Evolutionary conservation across 1,140 invertebrate genomes (phyloP), one percentile per base, ranked within the genome.

Genomic region (Apocrypta bakeri): DNA sequence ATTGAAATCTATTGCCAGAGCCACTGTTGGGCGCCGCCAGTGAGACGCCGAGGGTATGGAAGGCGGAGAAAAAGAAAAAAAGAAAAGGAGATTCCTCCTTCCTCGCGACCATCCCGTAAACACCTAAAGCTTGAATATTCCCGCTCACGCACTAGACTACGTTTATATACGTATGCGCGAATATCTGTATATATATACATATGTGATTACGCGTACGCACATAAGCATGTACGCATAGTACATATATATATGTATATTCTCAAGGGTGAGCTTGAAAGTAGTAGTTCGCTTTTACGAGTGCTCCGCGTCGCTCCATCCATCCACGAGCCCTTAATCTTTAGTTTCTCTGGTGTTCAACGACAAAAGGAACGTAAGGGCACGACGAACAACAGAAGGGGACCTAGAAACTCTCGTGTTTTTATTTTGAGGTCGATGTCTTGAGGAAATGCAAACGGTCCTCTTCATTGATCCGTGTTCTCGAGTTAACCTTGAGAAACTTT

Each of bases 1-100:
- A 80, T 80, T 37, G 79, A 73, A 80, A 71, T 80, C 42, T 61
- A 80, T 48, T 27, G 68, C 33, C 69, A 27, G 40, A 66, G 56
- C 33, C 33, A 9, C 33, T n/a, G n/a, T n/a, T n/a, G n/a, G 79
- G 79, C 69, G 69, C 68, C 66, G 79, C 56, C 69, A 74, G 79
- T 25, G 9, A 31, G 79, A 64, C 71, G 71, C 61, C 79, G 63
- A 21, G 31, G 63, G 68, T 1, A 17, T 37, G 21, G 71, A n/a
- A 24, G 33, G 37, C 1, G 37, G 3, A 17, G 2, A 37, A 73
- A 9, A 48, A 73, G 17, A 73, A 48, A 73, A 40, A 29, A 24
- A 21, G 17, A 21, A 17, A 17, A 33, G 17, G 25, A 27, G 25
- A 56, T 56, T n/a, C 48, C 7, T 61, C 48, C 21, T 56, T n/a